Base-by-base conservation (phyloP, 2,113 vertebrate species). In the Oncorhynchus keta region DNA sequence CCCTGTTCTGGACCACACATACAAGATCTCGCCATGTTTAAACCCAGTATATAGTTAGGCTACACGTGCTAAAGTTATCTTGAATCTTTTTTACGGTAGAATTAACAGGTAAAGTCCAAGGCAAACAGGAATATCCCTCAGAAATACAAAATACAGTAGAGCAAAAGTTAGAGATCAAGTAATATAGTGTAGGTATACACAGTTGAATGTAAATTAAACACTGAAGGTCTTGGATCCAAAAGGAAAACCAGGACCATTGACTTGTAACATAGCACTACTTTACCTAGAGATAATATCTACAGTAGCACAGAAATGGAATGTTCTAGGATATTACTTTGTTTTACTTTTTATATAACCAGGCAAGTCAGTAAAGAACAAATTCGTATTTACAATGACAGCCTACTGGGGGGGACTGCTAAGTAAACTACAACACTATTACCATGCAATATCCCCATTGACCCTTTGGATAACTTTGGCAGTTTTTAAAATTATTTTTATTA, bases 21-120 rank as follows among this genome's bases (percentile, higher is more conserved):
- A 76, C 62, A 64, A 68, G 59, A 76, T 73, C 64, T 16, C 18
- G 18, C 48, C 68, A 71, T 32, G 75, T 75, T 70, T 24, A 62
- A 76, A 68, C 57, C 71, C 72, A 45, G 8, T 64, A 24, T 65
- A 69, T 78, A 61, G 48, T 84, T 82, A 16, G 49, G 78, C 74
- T 81, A 82, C 73, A 77, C 87, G 90, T 90, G 89, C 87, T 85
- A 80, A 83, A 77, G 73, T 74, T 48, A 83, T 68, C 75, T 75
- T 39, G 73, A 82, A 68, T 78, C 70, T 71, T 81, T 81, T 79
- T 85, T 87, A 85, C 73, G 76, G 79, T 64, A 69, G 16, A 57
- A 57, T 68, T 26, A 80, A 84, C 80, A 81, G 72, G 76, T 80
- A 84, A 75, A 82, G 85, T 82, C 76, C 79, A 86, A 84, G 70